A percentile compares a stretch with the other conserved stretches of the same genome.
These are phyloP conservation scores for Alcedo quadribrachys DNA, from an alignment of 2,797 vertebrate genomes.

Conservation along the genomic window DNA sequence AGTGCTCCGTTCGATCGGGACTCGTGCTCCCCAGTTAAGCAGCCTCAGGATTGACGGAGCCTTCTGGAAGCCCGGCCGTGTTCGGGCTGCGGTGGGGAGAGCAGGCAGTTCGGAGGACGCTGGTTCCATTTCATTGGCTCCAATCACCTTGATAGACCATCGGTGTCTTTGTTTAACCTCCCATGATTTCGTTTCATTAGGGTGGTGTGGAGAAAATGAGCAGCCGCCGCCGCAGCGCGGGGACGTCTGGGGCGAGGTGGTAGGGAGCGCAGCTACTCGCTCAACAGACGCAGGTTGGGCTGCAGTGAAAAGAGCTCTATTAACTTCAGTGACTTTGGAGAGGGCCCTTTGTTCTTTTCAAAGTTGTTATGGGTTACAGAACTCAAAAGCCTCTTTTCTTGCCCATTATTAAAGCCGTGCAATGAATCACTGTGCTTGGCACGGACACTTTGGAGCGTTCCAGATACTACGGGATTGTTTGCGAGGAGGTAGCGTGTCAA, in stretches of 20 bases:
- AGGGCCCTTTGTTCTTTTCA: conserved; percentile 57
- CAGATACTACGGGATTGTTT: neutral
- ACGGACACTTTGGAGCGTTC: neutral
- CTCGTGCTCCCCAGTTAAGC: neutral
- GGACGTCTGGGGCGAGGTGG: neutral
- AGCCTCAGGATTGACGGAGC: neutral
- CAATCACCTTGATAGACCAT: conserved; percentile 18
- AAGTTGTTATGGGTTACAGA: conserved; percentile 54
- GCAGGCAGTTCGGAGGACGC: neutral
- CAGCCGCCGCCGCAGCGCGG: neutral
- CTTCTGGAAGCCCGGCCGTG: neutral
- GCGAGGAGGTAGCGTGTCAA: neutral
- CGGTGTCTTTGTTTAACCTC: conserved; percentile 27
- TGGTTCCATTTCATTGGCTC: conserved; percentile 23
- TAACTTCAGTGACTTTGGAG: conserved; percentile 62
- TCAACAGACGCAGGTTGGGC: neutral
- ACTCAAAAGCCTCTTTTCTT: conserved; percentile 61
- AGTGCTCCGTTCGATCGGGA: neutral
- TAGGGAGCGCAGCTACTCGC: neutral
- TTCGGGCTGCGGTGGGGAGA: neutral
- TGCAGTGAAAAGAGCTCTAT: conserved; percentile 41
- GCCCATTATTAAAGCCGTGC: conserved; percentile 26
- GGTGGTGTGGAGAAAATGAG: neutral
- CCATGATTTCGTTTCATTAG: neutral
- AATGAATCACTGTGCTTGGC: conserved; percentile 46